Evolutionary conservation across 1,140 invertebrate species (phyloP).

Genomic region (Oedothorax gibbosus): DNA sequence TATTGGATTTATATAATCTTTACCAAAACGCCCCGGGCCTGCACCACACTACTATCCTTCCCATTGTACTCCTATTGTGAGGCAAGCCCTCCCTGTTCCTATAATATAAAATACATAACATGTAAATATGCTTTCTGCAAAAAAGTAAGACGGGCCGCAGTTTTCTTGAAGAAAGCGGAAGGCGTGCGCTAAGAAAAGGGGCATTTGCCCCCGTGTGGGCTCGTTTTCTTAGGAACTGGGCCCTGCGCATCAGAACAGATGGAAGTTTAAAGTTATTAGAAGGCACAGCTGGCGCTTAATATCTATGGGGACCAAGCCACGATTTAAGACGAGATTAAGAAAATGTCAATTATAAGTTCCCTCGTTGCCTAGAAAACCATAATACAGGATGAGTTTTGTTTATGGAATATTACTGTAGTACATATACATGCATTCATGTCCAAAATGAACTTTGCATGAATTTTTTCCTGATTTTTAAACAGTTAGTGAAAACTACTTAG

Average conservation of each 20-base stretch:
- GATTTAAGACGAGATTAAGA: background rate
- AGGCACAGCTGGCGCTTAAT: slow-evolving; percentile 31
- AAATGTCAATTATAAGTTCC: no score
- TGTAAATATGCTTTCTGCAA: slow-evolving; percentile 29
- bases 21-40: slow-evolving; percentile 29
- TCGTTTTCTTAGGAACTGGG: slow-evolving; percentile 18
- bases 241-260: slow-evolving; percentile 28
- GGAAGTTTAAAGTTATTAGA: slow-evolving; percentile 27
- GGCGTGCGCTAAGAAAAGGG: slow-evolving; percentile 30
- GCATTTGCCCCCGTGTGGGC: slow-evolving; percentile 28
- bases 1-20: slow-evolving; percentile 53
- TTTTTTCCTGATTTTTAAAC: no score
- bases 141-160: slow-evolving; percentile 10
- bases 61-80: slow-evolving; percentile 41
- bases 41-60: slow-evolving; percentile 29
- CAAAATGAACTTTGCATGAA: no score
- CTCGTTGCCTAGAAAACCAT: no score
- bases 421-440: no score
- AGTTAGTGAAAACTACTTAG: no score
- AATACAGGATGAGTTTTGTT: no score
- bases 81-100: slow-evolving; percentile 8
- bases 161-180: slow-evolving; percentile 5
- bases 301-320: background rate
- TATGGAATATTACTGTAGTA: no score
- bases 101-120: slow-evolving; percentile 52